Percentiles rank a stretch among this genome's conserved stretches.
phyloP scores from a whole-genome alignment of 2,888 invertebrate species.

The Piscicola geometra region DNA sequence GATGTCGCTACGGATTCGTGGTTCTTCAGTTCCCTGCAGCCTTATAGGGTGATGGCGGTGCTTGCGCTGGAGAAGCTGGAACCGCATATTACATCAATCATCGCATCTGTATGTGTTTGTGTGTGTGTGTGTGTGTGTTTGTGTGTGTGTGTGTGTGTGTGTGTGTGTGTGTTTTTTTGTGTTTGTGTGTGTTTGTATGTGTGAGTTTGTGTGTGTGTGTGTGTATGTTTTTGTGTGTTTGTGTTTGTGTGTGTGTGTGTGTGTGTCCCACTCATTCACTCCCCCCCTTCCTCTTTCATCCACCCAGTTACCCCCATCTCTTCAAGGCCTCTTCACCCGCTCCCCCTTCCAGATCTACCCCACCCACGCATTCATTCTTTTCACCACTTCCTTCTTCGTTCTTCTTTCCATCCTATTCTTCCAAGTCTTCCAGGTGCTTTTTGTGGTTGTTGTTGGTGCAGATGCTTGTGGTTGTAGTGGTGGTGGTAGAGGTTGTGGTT shows the following conservation, averaged over 20 bases:
- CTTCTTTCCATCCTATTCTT: constrained; percentile 16
- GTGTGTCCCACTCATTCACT: neutral
- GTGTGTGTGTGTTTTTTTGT: neutral
- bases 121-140: neutral
- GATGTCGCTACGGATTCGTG: neutral
- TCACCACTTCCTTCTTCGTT: constrained; percentile 13
- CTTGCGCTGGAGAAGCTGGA: constrained; percentile 5
- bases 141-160: neutral
- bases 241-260: neutral
- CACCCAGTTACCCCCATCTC: constrained; percentile 22
- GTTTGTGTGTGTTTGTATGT: neutral
- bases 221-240: neutral
- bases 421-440: constrained; percentile 11
- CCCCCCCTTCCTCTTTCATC: neutral
- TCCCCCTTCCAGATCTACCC: constrained; percentile 29
- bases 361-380: constrained; percentile 25
- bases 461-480: no score
- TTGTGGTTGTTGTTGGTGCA: no score
- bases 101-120: neutral
- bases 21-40: neutral
- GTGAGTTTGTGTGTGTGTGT: neutral
- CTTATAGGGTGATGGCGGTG: constrained; percentile 1
- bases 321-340: constrained; percentile 23
- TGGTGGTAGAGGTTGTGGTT: no score
- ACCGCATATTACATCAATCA: neutral